Conservation (phyloP, 2,888 invertebrate genomes). For the Drosophila paracracens region DNA sequence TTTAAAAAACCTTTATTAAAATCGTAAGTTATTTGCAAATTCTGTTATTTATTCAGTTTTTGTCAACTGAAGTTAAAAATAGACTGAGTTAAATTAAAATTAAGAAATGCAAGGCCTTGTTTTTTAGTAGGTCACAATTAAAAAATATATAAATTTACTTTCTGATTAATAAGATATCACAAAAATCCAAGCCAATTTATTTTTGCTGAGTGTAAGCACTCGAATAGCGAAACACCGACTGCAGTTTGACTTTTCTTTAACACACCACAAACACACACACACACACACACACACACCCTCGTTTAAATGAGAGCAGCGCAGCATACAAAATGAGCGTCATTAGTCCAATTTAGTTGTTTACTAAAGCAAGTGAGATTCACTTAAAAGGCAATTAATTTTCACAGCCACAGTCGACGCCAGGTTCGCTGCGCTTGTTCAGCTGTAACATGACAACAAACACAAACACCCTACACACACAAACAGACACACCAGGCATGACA, state of each 20-base stretch:
- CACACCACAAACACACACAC: neutral
- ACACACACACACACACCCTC: conserved; percentile 6
- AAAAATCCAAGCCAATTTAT: neutral
- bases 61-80: neutral
- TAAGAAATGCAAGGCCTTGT: neutral
- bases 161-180: neutral
- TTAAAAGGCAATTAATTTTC: conserved; percentile 85
- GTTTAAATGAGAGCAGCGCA: conserved; percentile 38
- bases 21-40: neutral
- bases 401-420: conserved; percentile 75
- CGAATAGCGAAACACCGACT: conserved; percentile 19
- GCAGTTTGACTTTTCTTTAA: conserved; percentile 29
- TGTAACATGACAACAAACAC: conserved; percentile 81
- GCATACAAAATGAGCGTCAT: conserved; percentile 81
- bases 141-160: too few species aligned
- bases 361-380: conserved; percentile 82
- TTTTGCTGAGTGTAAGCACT: conserved; percentile 27
- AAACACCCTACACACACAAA: conserved; percentile 22
- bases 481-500: conserved; percentile 9
- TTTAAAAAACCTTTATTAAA: neutral
- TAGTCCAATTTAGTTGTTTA: conserved; percentile 83
- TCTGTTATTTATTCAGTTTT: neutral
- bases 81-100: neutral
- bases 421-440: conserved; percentile 83
- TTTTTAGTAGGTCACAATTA: too few species aligned